These are phyloP conservation scores for Dexiosoma caninum DNA, from an alignment of 2,888 invertebrate species.

Conservation along the genomic window DNA sequence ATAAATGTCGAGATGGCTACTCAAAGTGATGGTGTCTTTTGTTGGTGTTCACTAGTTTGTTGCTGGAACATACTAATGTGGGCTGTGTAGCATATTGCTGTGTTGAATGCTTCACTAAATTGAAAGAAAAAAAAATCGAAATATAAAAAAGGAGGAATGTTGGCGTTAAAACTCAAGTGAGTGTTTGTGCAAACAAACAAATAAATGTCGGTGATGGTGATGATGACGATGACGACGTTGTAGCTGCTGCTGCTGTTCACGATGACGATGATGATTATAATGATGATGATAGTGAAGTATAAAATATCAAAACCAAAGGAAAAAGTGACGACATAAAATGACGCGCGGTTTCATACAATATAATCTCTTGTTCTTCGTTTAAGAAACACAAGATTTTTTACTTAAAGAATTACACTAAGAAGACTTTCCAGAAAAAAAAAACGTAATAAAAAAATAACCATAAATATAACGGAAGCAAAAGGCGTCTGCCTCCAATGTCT, in stretches of 20 bases:
- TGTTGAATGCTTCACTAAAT: constrained; percentile 26
- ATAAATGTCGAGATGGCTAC: constrained; percentile 12
- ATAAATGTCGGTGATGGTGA: background rate
- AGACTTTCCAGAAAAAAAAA: background rate
- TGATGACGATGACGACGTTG: background rate
- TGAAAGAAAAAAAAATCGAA: background rate
- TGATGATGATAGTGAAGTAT: background rate
- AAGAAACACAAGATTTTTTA: constrained; percentile 27
- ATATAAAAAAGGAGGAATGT: constrained; percentile 10
- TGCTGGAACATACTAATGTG: constrained; percentile 10
- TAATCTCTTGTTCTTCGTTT: constrained; percentile 34
- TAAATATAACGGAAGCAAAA: constrained; percentile 61
- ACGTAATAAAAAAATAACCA: background rate
- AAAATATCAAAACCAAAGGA: constrained; percentile 28
- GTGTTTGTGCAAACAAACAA: constrained; percentile 35
- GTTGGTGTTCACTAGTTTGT: background rate
- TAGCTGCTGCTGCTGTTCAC: no score
- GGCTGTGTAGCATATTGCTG: constrained; percentile 36
- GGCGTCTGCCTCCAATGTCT: constrained; percentile 34
- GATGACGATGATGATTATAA: background rate
- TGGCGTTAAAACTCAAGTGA: constrained; percentile 40
- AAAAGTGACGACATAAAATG: constrained; percentile 51
- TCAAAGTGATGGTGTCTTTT: background rate
- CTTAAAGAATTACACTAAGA: background rate
- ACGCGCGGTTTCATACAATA: constrained; percentile 37